Evolutionary conservation across 2,888 invertebrate species (phyloP), one percentile per base, ranked within the genome.

Genomic region (Cantharis rustica): DNA sequence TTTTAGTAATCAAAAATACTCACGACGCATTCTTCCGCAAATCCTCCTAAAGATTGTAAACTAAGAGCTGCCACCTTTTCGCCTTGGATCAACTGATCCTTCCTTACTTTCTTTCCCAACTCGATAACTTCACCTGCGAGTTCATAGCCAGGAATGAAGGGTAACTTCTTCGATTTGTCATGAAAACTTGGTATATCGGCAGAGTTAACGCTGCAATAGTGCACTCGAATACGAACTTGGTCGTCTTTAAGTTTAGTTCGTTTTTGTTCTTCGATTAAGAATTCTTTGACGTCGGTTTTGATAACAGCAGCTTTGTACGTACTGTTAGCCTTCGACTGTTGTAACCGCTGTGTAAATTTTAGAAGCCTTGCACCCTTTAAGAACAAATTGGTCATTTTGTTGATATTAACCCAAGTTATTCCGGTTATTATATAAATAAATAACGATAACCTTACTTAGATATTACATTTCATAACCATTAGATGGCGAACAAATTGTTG

Each of bases 91-190:
- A 89, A 85, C 79, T 89, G 87, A 68, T 90, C 88, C 10, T 89
- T 88, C 76, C 87, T 82, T 10, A 90, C 88, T 16, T 90, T 90
- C 47, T 87, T 87, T 0, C 91, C 91, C 26, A 91, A 88, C 86
- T 91, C 90, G 16, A 90, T 68, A 61, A 93, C 88, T 84, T 91
- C 91, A 0, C 93, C 94, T 27, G 90, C 88, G 10, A 92, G 84
- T 86, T 94, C 94, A 85, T 91, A 92, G 7, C 94, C 94, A 72
- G 93, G 92, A 23, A 91, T 86, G 83, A 91, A 90, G 0, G 93
- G 93, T 4, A 89, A 88, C 78, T 89, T 86, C 1, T 83, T 84
- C 3, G 88, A 88, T 76, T 90, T 89, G 61, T 88, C 86, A 75
- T 91, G 91, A 79, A 90, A 89, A 78, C 90, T 88, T 62, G 90